Conservation (phyloP, 2,797 vertebrate species). For the Nothura maculosa region DNA sequence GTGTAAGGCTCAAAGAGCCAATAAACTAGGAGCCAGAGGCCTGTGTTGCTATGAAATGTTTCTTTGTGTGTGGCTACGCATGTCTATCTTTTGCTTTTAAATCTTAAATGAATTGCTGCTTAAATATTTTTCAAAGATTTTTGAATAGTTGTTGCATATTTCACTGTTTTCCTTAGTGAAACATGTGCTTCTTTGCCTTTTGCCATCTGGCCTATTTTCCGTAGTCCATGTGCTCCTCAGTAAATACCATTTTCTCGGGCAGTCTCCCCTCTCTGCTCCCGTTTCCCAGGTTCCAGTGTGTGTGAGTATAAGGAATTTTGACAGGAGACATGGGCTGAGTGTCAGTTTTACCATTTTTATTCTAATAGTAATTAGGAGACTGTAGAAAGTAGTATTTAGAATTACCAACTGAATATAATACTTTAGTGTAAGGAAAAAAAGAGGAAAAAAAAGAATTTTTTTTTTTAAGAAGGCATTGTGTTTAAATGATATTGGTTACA, state of each 20-base stretch:
- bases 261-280: not conserved
- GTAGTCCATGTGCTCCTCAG: not conserved
- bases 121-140: not conserved
- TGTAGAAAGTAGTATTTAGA: not conserved
- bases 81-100: not conserved
- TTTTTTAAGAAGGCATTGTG: not conserved
- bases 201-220: not conserved
- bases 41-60: not conserved
- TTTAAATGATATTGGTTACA: not conserved
- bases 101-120: not conserved
- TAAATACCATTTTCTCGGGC: not conserved
- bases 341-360: not conserved
- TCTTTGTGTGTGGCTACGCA: fast-evolving
- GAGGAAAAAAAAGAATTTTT: not conserved
- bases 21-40: fast-evolving
- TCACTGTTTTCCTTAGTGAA: not conserved
- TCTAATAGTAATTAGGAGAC: not conserved
- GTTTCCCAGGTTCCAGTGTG: not conserved
- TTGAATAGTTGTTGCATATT: not conserved
- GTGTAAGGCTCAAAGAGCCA: not conserved
- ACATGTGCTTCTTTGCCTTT: not conserved
- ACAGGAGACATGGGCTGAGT: not conserved
- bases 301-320: not conserved
- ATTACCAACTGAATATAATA: not conserved
- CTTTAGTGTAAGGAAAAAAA: not conserved